Conservation (phyloP, 1,140 invertebrate species). For the Zaprionus kolodkinae region DNA sequence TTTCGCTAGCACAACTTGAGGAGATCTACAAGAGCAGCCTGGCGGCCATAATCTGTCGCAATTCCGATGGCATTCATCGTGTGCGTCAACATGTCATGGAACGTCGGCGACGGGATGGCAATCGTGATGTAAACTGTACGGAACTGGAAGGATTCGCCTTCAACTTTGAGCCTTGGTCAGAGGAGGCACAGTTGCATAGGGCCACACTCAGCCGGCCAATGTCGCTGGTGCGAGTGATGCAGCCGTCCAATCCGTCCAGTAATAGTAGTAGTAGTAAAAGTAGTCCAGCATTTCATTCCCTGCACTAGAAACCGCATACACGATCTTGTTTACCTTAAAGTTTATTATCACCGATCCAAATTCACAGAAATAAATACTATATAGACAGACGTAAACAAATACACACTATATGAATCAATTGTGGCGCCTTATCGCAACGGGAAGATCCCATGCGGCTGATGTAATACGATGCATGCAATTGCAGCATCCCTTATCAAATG, state of each 20-base stretch:
- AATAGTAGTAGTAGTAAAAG: neutral
- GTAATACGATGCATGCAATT: slow-evolving; percentile 53
- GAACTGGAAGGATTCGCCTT: slow-evolving; percentile 85
- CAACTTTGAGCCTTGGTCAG: slow-evolving; percentile 87
- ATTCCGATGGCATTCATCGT: slow-evolving; percentile 89
- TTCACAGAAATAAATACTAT: neutral
- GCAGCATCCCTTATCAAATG: slow-evolving; percentile 48
- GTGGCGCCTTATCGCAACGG: neutral
- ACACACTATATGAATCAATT: neutral
- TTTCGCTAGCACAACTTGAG: slow-evolving; percentile 89
- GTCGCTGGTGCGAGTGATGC: slow-evolving; percentile 57
- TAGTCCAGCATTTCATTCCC: neutral
- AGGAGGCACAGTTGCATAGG: slow-evolving; percentile 45
- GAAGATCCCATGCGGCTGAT: slow-evolving; percentile 50
- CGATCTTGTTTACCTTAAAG: no score
- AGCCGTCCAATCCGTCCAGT: neutral
- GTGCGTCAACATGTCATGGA: slow-evolving; percentile 92
- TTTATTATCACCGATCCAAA: neutral
- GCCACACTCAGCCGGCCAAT: slow-evolving; percentile 44
- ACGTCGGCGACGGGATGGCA: slow-evolving; percentile 85
- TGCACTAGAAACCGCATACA: no score
- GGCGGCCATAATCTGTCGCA: slow-evolving; percentile 95
- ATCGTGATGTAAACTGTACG: slow-evolving; percentile 88
- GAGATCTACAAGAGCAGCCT: slow-evolving; percentile 94
- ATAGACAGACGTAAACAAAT: slow-evolving; percentile 2